Evolutionary conservation across 1,140 invertebrate species (phyloP).

Genomic region (Melanaphis sacchari): DNA sequence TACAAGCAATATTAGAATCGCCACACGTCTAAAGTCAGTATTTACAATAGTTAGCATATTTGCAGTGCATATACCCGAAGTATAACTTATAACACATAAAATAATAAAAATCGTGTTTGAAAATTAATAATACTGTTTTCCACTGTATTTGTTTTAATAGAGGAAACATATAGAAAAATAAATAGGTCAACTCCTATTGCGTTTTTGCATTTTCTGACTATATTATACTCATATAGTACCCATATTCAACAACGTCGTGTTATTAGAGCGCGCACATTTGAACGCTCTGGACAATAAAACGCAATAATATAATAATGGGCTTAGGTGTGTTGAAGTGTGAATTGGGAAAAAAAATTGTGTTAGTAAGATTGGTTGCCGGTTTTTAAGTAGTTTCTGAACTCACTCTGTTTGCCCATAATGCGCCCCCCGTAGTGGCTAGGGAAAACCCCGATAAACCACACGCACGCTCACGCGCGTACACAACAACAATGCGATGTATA

Average conservation of each 20-base stretch:
- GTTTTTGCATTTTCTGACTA: not conserved
- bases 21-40: not conserved
- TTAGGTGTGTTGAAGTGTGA: slow-evolving; percentile 49
- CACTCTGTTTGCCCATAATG: not conserved
- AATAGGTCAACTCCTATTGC: slow-evolving; percentile 8
- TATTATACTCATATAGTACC: not conserved
- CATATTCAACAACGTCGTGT: not conserved
- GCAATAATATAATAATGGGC: slow-evolving; percentile 37
- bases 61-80: not conserved
- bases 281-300: not conserved
- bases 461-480: not conserved
- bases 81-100: not conserved
- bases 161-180: not conserved
- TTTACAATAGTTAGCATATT: not conserved
- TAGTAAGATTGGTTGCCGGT: slow-evolving; percentile 27
- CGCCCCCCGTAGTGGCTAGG: not conserved
- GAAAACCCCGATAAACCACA: not conserved
- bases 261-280: not conserved
- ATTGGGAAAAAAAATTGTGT: slow-evolving; percentile 27
- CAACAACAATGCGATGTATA: slow-evolving; percentile 34
- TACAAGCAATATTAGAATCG: not conserved
- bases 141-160: not conserved
- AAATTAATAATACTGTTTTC: not conserved
- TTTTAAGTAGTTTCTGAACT: slow-evolving; percentile 49
- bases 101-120: not conserved